phyloP scores from a whole-genome alignment of 2,113 vertebrate species.

The Gopherus flavomarginatus region DNA sequence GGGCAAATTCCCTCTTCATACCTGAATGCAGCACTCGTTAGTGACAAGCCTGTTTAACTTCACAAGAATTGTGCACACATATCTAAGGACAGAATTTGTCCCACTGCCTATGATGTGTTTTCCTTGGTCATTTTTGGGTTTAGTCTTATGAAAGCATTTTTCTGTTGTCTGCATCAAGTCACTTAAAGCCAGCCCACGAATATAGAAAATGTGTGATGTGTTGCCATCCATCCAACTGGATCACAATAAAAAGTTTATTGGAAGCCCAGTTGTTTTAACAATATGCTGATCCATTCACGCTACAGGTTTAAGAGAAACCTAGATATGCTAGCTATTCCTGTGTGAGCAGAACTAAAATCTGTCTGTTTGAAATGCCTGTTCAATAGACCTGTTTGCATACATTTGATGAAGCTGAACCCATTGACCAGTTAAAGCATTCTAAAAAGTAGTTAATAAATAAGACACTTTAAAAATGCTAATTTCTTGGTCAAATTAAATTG shows the following conservation, averaged over 20 bases:
- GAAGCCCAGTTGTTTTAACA: not conserved
- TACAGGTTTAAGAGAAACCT: not conserved
- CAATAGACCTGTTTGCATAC: not conserved
- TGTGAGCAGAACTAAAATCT: not conserved
- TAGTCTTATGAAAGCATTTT: conserved; percentile 13
- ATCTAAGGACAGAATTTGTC: not conserved
- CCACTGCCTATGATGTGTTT: not conserved
- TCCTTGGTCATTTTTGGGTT: not conserved
- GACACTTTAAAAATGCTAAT: conserved; percentile 50
- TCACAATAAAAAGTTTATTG: not conserved
- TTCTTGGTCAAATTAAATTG: conserved; percentile 60
- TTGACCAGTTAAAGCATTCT: conserved; percentile 43
- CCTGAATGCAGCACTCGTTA: fast-evolving
- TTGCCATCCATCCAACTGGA: conserved; percentile 18
- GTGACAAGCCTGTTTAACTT: not conserved
- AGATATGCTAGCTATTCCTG: not conserved
- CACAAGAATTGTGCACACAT: not conserved
- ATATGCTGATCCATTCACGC: not conserved
- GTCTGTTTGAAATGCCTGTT: conserved; percentile 34
- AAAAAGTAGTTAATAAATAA: conserved; percentile 49
- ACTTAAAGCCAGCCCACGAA: not conserved
- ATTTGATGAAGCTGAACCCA: not conserved
- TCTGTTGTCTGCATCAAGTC: not conserved
- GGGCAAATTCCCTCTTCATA: not conserved
- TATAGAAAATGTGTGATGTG: not conserved